A percentile compares a stretch with the other conserved stretches of the same genome.
Evolutionary conservation across 2,888 invertebrate genomes (phyloP).

Genomic region (Athalia cordata): DNA sequence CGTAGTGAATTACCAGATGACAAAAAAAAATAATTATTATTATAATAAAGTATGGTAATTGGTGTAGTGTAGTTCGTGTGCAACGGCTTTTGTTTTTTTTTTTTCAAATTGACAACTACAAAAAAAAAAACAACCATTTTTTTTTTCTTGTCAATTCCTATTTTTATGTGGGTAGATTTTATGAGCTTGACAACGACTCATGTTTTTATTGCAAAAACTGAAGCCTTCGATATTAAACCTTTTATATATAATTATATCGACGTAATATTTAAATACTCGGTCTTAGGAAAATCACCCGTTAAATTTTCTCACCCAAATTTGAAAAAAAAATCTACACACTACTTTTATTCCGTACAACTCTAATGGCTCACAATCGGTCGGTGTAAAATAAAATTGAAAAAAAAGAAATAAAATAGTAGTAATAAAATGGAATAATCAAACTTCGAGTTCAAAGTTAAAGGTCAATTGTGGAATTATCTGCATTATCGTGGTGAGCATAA

Average conservation of each 20-base stretch:
- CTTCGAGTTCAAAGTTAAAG: not conserved
- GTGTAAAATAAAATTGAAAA: not conserved
- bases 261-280: too few relatives aligned
- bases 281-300: too few relatives aligned
- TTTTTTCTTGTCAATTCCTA: too few relatives aligned
- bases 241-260: too few relatives aligned
- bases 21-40: not conserved
- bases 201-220: constrained; percentile 21
- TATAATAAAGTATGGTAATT: constrained; percentile 33
- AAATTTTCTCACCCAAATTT: too few relatives aligned
- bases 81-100: constrained; percentile 28
- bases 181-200: constrained; percentile 36
- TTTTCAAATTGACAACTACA: too few relatives aligned
- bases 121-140: too few relatives aligned
- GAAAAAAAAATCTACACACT: too few relatives aligned
- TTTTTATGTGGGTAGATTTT: too few relatives aligned
- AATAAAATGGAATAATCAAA: too few relatives aligned
- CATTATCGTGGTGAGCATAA: not conserved
- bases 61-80: constrained; percentile 39
- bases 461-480: not conserved
- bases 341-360: too few relatives aligned
- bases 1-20: not conserved
- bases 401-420: not conserved
- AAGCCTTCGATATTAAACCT: not conserved
- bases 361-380: too few relatives aligned